These are phyloP conservation scores for Ceryle rudis DNA, from an alignment of 2,797 vertebrate species.

Conservation along the genomic window DNA sequence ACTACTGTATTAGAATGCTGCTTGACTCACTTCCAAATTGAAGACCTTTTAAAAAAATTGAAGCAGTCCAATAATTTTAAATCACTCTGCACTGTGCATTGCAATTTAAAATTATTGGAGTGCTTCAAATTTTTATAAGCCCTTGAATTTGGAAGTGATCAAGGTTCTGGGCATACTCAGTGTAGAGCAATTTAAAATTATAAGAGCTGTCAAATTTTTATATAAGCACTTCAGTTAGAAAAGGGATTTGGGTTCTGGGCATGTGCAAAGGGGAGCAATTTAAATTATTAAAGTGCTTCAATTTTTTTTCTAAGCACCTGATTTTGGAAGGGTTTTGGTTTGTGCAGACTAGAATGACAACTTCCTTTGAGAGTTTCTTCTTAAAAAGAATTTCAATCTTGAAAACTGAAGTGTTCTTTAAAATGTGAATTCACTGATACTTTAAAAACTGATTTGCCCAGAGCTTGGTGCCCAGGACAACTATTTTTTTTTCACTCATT, in stretches of 20 bases:
- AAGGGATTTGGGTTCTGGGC: constrained; percentile 85
- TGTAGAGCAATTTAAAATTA: constrained; percentile 88
- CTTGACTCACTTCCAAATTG: constrained; percentile 86
- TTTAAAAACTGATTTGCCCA: constrained; percentile 76
- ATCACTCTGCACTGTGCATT: constrained; percentile 86
- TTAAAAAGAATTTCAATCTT: constrained; percentile 67
- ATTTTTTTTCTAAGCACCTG: constrained; percentile 80
- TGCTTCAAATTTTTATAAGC: constrained; percentile 90
- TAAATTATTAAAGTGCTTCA: constrained; percentile 84
- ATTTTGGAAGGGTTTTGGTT: constrained; percentile 81
- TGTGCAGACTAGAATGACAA: constrained; percentile 78
- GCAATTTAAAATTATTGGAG: constrained; percentile 90
- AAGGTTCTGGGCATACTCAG: constrained; percentile 87
- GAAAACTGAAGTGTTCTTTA: constrained; percentile 68
- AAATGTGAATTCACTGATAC: constrained; percentile 64
- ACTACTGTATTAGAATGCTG: constrained; percentile 82
- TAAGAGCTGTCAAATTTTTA: constrained; percentile 90
- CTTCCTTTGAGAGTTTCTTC: constrained; percentile 76
- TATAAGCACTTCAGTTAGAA: constrained; percentile 86
- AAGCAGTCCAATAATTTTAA: constrained; percentile 87
- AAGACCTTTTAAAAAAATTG: constrained; percentile 85
- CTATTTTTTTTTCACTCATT: constrained; percentile 59
- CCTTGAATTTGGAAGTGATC: constrained; percentile 89
- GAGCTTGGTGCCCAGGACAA: constrained; percentile 18
- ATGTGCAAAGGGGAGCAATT: constrained; percentile 82